Evolutionary conservation across 2,797 vertebrate genomes (phyloP), one percentile per base, ranked within the genome.

Genomic region (Myotis daubentonii): DNA sequence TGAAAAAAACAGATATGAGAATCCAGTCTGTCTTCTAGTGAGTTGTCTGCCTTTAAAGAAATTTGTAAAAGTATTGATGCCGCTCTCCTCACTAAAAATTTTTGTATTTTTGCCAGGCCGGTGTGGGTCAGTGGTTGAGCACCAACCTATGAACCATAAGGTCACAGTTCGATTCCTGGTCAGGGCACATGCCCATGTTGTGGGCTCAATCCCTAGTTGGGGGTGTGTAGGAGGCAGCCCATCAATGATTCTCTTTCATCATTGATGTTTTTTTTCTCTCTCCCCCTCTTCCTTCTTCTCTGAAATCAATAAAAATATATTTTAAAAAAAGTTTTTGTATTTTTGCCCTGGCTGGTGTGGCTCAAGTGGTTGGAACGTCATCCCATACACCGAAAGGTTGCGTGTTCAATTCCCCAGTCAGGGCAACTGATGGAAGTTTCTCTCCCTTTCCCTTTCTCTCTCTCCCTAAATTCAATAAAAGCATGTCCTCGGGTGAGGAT

Each of bases 1-100:
- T 15, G 20, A 15, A 83, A 65, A 65, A 72, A 76, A 28, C 62
- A 82, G 47, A 62, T 57, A 11, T 0, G 19, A 36, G 60, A 74
- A 23, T 23, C 65, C 9, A 53, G 1, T 57, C 78, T 91, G 23
- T 78, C 68, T 89, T 91, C 36, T 86, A 1, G 85, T 89, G 84
- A 87, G 60, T 72, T 65, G 16, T 68, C 20, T 80, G 28, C n/a
- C 30, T 83, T 86, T 75, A 74, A 62, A 87, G 53, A 89, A 79
- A 79, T 70, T 51, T 89, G 4, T 94, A 28, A 93, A 93, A 80
- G 22, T 88, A 36, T 91, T 82, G 92, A 78, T 80, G 33, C 13
- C 13, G 13, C n/a, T 86, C 23, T 92, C 25, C n/a, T 76, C 17
- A 84, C 10, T 38, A 55, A 87, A 94, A 57, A 36, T 79, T 87